Evolutionary conservation across 23 tunicate species (phyloP).

Genomic region (Phallusia fumigata): DNA sequence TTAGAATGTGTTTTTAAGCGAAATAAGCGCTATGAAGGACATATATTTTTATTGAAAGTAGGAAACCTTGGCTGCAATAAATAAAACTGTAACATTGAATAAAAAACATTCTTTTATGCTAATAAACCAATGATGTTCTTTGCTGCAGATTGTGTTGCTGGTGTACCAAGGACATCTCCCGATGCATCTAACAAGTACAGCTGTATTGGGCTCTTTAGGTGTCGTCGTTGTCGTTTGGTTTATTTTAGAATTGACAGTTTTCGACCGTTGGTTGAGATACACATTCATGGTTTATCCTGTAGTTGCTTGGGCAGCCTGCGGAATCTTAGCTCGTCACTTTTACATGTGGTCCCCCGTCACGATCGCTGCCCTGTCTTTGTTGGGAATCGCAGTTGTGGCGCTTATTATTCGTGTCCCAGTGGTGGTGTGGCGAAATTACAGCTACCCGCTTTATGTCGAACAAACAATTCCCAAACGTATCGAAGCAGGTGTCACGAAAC

Average conservation of each 20-base stretch:
- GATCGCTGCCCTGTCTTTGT: constrained; percentile 30
- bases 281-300: constrained; percentile 59
- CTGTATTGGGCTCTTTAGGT: constrained; percentile 34
- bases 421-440: constrained; percentile 68
- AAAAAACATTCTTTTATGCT: no score
- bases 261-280: constrained; percentile 74
- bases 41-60: no score
- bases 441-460: constrained; percentile 54
- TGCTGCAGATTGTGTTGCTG: constrained; percentile 46
- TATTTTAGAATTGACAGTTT: constrained; percentile 43
- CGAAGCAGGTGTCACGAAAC: neutral
- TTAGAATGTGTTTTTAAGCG: no score
- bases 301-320: constrained; percentile 34
- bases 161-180: constrained; percentile 29
- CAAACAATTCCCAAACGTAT: constrained; percentile 63
- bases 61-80: no score
- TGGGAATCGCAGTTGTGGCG: constrained; percentile 28
- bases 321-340: constrained; percentile 45
- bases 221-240: constrained; percentile 47
- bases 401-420: constrained; percentile 58
- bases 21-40: no score
- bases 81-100: no score
- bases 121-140: no score
- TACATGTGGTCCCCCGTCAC: constrained; percentile 63
- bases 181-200: constrained; percentile 32